Percentiles rank a stretch among this genome's conserved stretches.
Evolutionary conservation across 2,797 vertebrate genomes (phyloP).

Genomic region (Kryptopterus vitreolus): DNA sequence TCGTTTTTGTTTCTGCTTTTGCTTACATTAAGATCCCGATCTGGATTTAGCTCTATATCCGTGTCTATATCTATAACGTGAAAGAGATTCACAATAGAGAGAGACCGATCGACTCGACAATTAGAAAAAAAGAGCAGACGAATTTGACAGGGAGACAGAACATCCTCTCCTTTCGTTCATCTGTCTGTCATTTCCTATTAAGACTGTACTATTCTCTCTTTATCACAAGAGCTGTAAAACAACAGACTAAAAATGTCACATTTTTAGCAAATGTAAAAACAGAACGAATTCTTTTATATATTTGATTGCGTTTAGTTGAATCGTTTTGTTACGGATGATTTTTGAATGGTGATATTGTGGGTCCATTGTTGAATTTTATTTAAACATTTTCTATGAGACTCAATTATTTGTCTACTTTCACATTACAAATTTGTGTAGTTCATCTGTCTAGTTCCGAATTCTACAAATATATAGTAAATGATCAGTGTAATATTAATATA

Average conservation of each 20-base stretch:
- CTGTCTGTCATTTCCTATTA: neutral
- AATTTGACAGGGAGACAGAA: neutral
- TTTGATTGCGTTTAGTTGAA: neutral
- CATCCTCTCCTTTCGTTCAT: neutral
- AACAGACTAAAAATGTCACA: neutral
- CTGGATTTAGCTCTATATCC: neutral
- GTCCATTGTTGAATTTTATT: neutral
- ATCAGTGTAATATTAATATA: neutral
- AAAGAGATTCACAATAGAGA: constrained; percentile 47
- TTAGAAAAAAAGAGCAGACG: neutral
- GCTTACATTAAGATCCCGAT: neutral
- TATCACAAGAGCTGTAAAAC: neutral
- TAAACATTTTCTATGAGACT: neutral
- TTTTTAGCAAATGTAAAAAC: neutral
- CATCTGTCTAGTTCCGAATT: no score
- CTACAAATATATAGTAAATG: neutral
- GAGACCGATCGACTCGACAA: constrained; percentile 15
- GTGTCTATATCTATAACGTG: neutral
- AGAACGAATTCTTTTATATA: neutral
- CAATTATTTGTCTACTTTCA: neutral
- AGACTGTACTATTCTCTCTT: neutral
- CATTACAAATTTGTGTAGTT: neutral
- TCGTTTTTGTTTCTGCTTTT: neutral
- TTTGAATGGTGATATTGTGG: neutral
- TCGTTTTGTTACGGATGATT: neutral